Base-by-base conservation (phyloP, 2,113 vertebrate species). In the Puma concolor region DNA sequence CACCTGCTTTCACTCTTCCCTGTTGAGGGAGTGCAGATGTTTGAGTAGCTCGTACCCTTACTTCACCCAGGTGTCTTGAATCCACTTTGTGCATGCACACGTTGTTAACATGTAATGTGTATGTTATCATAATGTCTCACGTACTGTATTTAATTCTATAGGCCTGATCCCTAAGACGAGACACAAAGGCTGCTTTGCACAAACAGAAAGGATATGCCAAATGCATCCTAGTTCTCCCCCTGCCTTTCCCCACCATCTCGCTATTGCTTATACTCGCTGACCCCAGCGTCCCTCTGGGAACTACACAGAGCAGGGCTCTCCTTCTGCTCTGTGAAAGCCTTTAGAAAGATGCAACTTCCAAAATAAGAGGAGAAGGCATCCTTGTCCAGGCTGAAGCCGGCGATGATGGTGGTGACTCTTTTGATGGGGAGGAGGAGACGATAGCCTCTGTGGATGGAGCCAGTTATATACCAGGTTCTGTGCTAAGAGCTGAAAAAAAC, bases 171-270 rank as follows among this genome's bases (percentile, higher is more conserved):
- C n/a, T 95, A 19, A 84, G 60, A 38, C 14, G 88, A 2, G 31
- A 66, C 16, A 36, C 10, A 36, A 27, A 36, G 36, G 2, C 38
- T 79, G 1, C 67, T 71, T 76, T 50, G 44, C n/a, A 63, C n/a
- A 76, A 25, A 50, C 82, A 17, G 67, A 79, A 44, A 23, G 5
- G 6, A 36, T 6, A 11, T 72, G 33, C 23, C 38, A 5, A 25
- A 21, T 16, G 14, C 13, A 1, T 52, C 8, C 11, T 38, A 0
- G 6, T 19, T 38, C 52, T 67, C 7, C 15, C 1, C 7, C 19
- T 31, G 33, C 13, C 17, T 3, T 80, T n/a, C 31, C 7, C 41
- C 2, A 5, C 17, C 21, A 27, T 7, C 36, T 74, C 33, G 54
- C 27, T 71, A 2, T 44, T 17, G 1, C 63, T 76, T 16, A 21